Percentiles rank a stretch among this genome's conserved stretches.
These are phyloP conservation scores for Axea sp. DNA, from an alignment of 2,888 invertebrate genomes.

Conservation along the genomic window DNA sequence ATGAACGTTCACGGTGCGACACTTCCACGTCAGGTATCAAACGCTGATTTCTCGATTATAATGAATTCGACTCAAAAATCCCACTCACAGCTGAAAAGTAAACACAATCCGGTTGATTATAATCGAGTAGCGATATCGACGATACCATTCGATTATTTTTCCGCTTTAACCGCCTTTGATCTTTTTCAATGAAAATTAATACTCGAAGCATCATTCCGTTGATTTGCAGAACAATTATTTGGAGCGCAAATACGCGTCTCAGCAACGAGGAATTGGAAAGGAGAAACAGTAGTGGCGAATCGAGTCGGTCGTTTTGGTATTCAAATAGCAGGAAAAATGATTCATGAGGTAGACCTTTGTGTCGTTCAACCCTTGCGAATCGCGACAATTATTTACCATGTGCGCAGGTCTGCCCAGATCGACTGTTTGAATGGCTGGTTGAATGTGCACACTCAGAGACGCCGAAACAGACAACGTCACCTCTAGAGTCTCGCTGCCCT, in stretches of 20 bases:
- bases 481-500: constrained; percentile 81
- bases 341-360: constrained; percentile 51
- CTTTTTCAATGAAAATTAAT: too few relatives aligned
- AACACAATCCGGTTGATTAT: too few relatives aligned
- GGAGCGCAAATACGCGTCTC: neutral
- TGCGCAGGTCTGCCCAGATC: constrained; percentile 80
- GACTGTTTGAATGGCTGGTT: constrained; percentile 78
- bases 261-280: neutral
- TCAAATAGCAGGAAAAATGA: constrained; percentile 54
- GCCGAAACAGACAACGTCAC: constrained; percentile 80
- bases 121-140: too few relatives aligned
- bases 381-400: constrained; percentile 75
- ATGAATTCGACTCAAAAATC: too few relatives aligned
- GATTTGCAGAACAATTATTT: constrained; percentile 2
- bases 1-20: too few relatives aligned
- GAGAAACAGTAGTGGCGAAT: constrained; percentile 11
- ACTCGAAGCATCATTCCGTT: too few relatives aligned
- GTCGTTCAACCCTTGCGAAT: constrained; percentile 35
- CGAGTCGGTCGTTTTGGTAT: constrained; percentile 25
- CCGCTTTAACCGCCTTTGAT: too few relatives aligned
- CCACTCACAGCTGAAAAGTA: too few relatives aligned
- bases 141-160: too few relatives aligned
- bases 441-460: constrained; percentile 77
- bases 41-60: too few relatives aligned
- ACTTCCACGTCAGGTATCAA: too few relatives aligned